Evolutionary conservation across 2,113 vertebrate species (phyloP).

Genomic region (Neodontobutis hainanensis): DNA sequence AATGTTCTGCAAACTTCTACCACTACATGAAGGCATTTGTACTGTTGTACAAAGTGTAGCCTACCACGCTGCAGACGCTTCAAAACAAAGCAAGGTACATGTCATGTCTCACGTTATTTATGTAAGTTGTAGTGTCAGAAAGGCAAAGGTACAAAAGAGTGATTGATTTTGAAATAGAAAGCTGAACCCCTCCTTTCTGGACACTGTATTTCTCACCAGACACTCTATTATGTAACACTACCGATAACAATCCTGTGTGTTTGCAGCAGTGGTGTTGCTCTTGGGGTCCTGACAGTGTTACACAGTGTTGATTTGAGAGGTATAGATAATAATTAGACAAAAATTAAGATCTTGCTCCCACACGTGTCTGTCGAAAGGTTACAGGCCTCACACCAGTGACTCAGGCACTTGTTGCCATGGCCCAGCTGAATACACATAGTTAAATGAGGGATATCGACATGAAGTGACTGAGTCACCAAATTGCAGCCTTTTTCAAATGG

Average conservation of each 20-base stretch:
- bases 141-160: neutral
- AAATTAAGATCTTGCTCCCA: conserved; percentile 9
- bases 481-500: conserved; percentile 51
- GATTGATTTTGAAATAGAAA: too few relatives aligned
- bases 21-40: neutral
- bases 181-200: too few relatives aligned
- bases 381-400: conserved; percentile 28
- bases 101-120: neutral
- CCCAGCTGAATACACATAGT: conserved; percentile 46
- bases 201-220: too few relatives aligned
- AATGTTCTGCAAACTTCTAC: conserved; percentile 21
- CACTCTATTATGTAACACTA: too few relatives aligned
- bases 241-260: too few relatives aligned
- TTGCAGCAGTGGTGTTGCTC: neutral
- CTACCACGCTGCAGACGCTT: too few relatives aligned
- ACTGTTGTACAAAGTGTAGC: neutral
- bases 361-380: conserved; percentile 24
- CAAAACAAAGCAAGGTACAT: neutral
- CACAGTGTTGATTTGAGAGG: too few relatives aligned
- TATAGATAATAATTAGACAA: neutral
- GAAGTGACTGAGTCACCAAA: conserved; percentile 67
- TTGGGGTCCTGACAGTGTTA: too few relatives aligned
- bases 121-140: neutral
- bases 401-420: conserved; percentile 55
- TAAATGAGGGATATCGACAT: conserved; percentile 57